Conservation (phyloP, 2,113 vertebrate genomes). For the Hemiprocne comata region DNA sequence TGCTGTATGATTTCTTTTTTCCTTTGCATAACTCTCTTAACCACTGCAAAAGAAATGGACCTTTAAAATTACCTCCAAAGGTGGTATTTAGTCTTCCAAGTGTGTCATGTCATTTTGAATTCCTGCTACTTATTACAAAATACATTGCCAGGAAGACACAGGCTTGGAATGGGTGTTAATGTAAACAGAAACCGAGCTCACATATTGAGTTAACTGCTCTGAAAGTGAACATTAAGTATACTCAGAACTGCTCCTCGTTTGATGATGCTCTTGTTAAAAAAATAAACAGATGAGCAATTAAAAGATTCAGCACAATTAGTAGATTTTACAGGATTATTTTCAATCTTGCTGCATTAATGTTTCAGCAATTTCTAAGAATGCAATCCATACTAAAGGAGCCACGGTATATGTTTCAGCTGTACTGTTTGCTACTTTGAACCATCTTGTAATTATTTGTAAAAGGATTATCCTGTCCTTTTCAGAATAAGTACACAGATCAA, state of each 20-base stretch:
- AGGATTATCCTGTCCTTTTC: background rate
- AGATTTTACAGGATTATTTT: background rate
- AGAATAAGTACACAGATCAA: background rate
- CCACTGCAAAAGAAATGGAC: background rate
- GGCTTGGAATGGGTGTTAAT: background rate
- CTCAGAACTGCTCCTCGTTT: background rate
- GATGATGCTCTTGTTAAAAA: slow-evolving; percentile 16
- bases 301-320: background rate
- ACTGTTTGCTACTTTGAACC: background rate
- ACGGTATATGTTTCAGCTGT: rapidly evolving
- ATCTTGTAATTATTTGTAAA: background rate
- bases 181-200: background rate
- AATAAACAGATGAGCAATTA: background rate
- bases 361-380: background rate
- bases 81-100: background rate
- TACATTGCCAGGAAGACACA: background rate
- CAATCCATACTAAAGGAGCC: background rate
- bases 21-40: background rate
- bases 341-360: background rate
- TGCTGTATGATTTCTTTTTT: background rate
- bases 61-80: background rate
- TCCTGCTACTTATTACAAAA: background rate
- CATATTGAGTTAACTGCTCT: background rate
- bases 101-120: background rate
- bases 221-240: background rate